Conservation (phyloP, 1,140 invertebrate species). For the Meloidogyne hapla region DNA sequence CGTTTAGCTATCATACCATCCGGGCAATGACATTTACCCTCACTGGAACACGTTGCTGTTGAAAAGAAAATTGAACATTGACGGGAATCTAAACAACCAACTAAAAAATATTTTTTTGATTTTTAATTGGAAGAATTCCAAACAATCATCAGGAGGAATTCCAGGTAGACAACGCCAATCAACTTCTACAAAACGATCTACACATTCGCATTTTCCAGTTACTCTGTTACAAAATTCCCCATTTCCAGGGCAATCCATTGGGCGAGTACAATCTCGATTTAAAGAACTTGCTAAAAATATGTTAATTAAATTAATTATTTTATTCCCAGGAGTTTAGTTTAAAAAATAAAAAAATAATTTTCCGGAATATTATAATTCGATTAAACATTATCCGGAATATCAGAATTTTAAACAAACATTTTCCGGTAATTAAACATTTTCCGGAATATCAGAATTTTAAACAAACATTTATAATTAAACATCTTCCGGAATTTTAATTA, state of each 20-base stretch:
- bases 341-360: too few species aligned
- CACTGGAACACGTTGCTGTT: conserved; percentile 23
- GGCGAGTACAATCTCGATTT: conserved; percentile 24
- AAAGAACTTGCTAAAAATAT: conserved; percentile 31
- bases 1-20: conserved; percentile 2
- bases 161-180: conserved; percentile 25
- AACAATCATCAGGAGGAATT: conserved; percentile 20
- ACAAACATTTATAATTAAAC: too few species aligned
- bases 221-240: conserved; percentile 36
- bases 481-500: too few species aligned
- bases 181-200: conserved; percentile 32
- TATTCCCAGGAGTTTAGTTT: too few species aligned
- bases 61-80: conserved; percentile 17
- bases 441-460: too few species aligned
- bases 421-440: too few species aligned
- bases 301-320: too few species aligned
- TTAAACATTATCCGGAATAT: too few species aligned
- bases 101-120: not conserved
- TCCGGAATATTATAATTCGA: too few species aligned
- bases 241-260: conserved; percentile 34
- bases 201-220: conserved; percentile 36
- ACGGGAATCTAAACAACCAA: conserved; percentile 21
- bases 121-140: not conserved
- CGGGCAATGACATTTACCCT: conserved; percentile 27
- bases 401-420: too few species aligned